phyloP scores from a whole-genome alignment of 2,888 invertebrate genomes.

The Pammene fasciana region DNA sequence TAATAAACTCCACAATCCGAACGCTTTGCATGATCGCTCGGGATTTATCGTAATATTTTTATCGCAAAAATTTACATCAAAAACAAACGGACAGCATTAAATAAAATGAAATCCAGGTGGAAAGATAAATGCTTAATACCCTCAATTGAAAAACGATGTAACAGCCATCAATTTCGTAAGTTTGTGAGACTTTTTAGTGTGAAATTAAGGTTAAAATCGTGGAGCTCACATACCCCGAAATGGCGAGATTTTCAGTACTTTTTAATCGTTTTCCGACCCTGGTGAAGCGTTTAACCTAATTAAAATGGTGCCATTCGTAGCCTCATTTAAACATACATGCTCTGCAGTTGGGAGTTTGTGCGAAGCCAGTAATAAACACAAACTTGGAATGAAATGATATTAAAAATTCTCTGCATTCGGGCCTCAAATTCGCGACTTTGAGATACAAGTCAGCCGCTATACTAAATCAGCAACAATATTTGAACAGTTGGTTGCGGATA shows the following conservation, averaged over 20 bases:
- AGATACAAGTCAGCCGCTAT: too few species aligned
- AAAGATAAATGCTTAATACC: conserved; percentile 21
- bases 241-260: conserved; percentile 18
- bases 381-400: too few species aligned
- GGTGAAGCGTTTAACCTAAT: conserved; percentile 31
- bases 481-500: too few species aligned
- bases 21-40: conserved; percentile 2
- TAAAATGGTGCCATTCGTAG: conserved; percentile 4
- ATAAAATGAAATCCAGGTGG: conserved; percentile 28
- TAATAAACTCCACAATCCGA: conserved; percentile 4
- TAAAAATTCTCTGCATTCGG: too few species aligned
- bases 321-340: conserved; percentile 6
- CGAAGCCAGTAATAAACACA: neutral
- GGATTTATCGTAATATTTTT: conserved; percentile 21
- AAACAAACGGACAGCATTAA: conserved; percentile 20
- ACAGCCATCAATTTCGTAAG: neutral
- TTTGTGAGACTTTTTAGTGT: neutral
- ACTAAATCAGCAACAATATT: too few species aligned
- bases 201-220: neutral
- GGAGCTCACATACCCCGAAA: conserved; percentile 11
- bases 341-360: neutral
- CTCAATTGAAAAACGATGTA: neutral
- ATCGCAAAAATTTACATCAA: conserved; percentile 28
- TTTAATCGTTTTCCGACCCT: conserved; percentile 33
- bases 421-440: too few species aligned